A percentile compares a stretch with the other conserved stretches of the same genome.
These are phyloP conservation scores for Lophura nycthemera DNA, from an alignment of 2,113 vertebrate genomes.

Conservation along the genomic window DNA sequence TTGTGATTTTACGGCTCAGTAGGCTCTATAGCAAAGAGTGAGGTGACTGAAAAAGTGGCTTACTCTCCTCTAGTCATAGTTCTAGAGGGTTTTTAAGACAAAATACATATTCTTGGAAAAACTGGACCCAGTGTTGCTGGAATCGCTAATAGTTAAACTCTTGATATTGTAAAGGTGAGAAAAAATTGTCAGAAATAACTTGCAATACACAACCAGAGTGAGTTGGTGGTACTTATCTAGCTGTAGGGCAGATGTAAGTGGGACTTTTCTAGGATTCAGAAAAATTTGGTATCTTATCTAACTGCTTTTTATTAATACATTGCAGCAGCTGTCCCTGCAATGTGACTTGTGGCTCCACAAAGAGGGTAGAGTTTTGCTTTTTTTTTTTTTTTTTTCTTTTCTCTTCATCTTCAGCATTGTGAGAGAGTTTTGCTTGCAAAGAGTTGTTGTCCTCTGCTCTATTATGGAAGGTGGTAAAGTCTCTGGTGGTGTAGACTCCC, in stretches of 20 bases:
- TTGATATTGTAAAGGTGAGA: background rate
- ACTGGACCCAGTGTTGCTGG: background rate
- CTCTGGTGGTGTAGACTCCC: background rate
- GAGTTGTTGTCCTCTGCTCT: background rate
- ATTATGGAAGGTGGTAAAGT: background rate
- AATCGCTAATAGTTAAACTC: background rate
- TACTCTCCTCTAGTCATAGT: background rate
- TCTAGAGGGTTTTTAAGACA: background rate
- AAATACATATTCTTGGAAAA: background rate
- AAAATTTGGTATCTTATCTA: conserved; percentile 5
- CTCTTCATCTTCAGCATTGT: background rate
- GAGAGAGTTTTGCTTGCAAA: background rate
- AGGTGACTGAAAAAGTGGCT: background rate
- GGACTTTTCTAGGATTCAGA: background rate
- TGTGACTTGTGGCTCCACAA: background rate
- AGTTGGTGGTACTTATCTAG: background rate
- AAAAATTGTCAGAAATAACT: background rate
- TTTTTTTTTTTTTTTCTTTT: background rate
- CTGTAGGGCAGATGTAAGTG: background rate
- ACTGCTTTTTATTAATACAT: background rate
- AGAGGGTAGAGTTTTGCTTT: background rate
- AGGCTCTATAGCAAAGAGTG: background rate
- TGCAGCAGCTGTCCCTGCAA: background rate
- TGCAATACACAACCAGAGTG: background rate
- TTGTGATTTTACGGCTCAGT: background rate